Evolutionary conservation across 2,888 invertebrate genomes (phyloP).

Genomic region (Drosophila merina): DNA sequence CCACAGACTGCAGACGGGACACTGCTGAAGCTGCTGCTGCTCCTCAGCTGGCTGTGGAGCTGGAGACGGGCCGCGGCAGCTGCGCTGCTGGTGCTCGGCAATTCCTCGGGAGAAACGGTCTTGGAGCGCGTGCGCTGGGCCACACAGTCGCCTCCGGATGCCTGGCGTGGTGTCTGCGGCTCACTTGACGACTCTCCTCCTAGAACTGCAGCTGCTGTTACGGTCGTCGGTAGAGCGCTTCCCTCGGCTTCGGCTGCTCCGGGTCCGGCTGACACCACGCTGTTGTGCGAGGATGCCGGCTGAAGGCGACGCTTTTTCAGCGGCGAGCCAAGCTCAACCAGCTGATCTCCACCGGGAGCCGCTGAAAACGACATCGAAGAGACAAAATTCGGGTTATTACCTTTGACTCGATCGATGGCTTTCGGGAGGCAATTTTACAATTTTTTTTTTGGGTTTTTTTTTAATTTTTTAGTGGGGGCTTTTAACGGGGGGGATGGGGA

Average conservation of each 20-base stretch:
- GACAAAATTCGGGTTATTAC: neutral
- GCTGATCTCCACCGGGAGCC: slow-evolving; percentile 66
- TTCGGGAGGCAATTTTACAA: neutral
- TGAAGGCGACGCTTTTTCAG: slow-evolving; percentile 80
- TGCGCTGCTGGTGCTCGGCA: slow-evolving; percentile 67
- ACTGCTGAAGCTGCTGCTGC: slow-evolving; percentile 17
- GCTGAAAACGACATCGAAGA: slow-evolving; percentile 67
- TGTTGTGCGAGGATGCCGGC: slow-evolving; percentile 20
- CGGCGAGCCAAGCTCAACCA: slow-evolving; percentile 69
- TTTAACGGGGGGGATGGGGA: slow-evolving; percentile 2
- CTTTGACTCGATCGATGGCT: neutral
- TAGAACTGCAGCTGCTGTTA: slow-evolving; percentile 18
- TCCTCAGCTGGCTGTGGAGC: slow-evolving; percentile 22
- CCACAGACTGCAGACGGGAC: slow-evolving; percentile 7
- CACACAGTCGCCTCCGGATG: slow-evolving; percentile 78
- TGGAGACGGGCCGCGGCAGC: slow-evolving; percentile 53
- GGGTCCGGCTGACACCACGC: slow-evolving; percentile 10
- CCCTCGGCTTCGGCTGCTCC: slow-evolving; percentile 3
- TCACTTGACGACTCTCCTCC: slow-evolving; percentile 1
- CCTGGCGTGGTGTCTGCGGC: slow-evolving; percentile 45
- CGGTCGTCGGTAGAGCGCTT: neutral
- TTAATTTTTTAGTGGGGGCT: slow-evolving; percentile 8
- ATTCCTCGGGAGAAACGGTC: slow-evolving; percentile 73
- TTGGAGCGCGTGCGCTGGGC: slow-evolving; percentile 83
- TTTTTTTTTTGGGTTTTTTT: slow-evolving; percentile 7